These are phyloP conservation scores for Ectropis grisescens DNA, from an alignment of 1,140 invertebrate species.

Conservation along the genomic window DNA sequence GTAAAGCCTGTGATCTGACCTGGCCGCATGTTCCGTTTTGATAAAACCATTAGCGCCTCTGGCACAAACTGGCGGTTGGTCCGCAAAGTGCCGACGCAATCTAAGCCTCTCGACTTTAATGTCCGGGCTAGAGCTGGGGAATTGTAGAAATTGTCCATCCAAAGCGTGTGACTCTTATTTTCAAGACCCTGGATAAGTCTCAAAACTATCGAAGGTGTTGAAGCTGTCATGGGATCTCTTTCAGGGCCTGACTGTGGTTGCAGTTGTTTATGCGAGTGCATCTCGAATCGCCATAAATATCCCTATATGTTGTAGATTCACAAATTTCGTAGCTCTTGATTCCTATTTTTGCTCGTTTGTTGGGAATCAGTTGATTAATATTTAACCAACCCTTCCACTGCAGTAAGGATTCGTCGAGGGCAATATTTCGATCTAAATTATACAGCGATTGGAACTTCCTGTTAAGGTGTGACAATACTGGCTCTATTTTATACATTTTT, in stretches of 20 bases:
- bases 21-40: constrained; percentile 1
- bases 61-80: constrained; percentile 11
- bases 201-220: constrained; percentile 1
- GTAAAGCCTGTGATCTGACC: constrained; percentile 5
- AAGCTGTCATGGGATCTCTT: neutral
- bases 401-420: constrained; percentile 11
- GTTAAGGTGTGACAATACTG: constrained; percentile 17
- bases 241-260: too few species aligned
- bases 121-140: constrained; percentile 10
- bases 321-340: too few species aligned
- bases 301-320: constrained; percentile 14
- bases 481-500: constrained; percentile 19
- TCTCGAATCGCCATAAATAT: constrained; percentile 11
- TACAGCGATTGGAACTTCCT: constrained; percentile 11
- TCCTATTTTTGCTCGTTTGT: constrained; percentile 12
- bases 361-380: constrained; percentile 10
- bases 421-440: constrained; percentile 14
- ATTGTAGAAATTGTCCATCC: constrained; percentile 18
- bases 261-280: constrained; percentile 1
- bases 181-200: constrained; percentile 6
- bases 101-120: constrained; percentile 5
- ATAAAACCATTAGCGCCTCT: too few species aligned
- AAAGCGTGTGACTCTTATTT: too few species aligned
- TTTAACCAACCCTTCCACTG: constrained; percentile 14
- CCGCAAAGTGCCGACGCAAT: constrained; percentile 9